Evolutionary conservation across 2,797 vertebrate genomes (phyloP), one percentile per base, ranked within the genome.

Genomic region (Tolypeutes matacus): DNA sequence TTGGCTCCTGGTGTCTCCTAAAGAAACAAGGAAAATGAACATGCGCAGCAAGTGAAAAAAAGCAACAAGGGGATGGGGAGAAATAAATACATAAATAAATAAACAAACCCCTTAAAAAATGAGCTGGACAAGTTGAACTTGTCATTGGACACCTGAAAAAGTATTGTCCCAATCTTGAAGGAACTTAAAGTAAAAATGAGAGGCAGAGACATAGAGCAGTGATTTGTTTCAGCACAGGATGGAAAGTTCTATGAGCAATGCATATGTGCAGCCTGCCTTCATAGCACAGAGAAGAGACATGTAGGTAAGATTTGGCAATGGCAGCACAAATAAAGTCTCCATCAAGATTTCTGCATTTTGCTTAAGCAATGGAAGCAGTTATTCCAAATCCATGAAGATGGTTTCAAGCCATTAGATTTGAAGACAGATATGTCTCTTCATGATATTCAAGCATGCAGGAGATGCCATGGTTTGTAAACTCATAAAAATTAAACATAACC

Each of bases 311-410:
- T 62, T 87, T 23, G 36, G 27, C 53, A 69, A 12, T 69, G 69
- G 34, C 65, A 75, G 64, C 21, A 78, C 56, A 93, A 62, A 81
- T 58, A 82, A 91, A 91, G 75, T 65, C 72, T 73, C 31, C 49
- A 12, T 13, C 36, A 60, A 60, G 25, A 81, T 31, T 78, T 89
- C 53, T 62, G 80, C 76, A 64, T 49, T 92, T 75, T 81, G 21
- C 27, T 77, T 84, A 78, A 49, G 29, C 86, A 72, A 3, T 75
- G 58, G 39, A 78, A 89, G 29, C 42, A 62, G 12, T 56, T 78
- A 34, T 4, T 70, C 27, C 31, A 86, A 72, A 25, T 31, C 36
- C 13, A 29, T 39, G 49, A 82, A 86, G 13, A 85, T 69, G 15
- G 27, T 15, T 27, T 20, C 73, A 49, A 39, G 51, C 8, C 17